Base-by-base conservation (phyloP, 2,113 vertebrate genomes). In the Hippoglossus stenolepis region DNA sequence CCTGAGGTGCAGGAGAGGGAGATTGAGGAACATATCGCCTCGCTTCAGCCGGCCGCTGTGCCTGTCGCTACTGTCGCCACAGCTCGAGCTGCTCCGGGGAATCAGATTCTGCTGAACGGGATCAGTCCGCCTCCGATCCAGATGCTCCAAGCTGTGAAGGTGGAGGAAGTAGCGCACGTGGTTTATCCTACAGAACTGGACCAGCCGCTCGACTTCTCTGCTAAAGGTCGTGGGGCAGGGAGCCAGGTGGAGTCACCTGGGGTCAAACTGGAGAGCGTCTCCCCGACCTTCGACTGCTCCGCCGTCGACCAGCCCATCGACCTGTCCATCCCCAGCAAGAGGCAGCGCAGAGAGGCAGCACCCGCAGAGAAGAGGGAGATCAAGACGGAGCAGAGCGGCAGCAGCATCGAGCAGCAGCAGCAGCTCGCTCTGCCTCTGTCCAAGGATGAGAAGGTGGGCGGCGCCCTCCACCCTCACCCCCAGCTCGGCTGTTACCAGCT, bases 171-270 rank as follows among this genome's bases (percentile, higher is more conserved):
- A 17, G 20, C 67, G 0, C 87, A 87, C 51, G 73, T 65, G 77
- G 58, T 38, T 0, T 97, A 95, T 26, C 35, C 95, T 0, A 51
- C 88, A 59, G 95, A 97, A 70, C 95, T 95, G 77, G 96, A 96
- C 0, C 96, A 98, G 89, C 97, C 98, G 0, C 91, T 99, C 65
- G 98, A 99, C 91, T 99, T 98, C 74, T 99, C 97, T 0, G 96
- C 96, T 69, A 97, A 96, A 81, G 90, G 85, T 54, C 96, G 95
- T 65, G 73, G 84, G 15, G 84, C 85, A 65, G 77, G 51, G 54
- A 65, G 65, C 66, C 77, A 5, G 65, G 7, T 47, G 0, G 77
- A 4, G 26, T 88, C 94, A 6, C 93, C 95, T 18, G 93, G 94
- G 2, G 94, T 97, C 62, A 98, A 97, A 77, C 90, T 94, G 90